Conservation (phyloP, 2,888 invertebrate genomes). For the Hecatera dysodea region DNA sequence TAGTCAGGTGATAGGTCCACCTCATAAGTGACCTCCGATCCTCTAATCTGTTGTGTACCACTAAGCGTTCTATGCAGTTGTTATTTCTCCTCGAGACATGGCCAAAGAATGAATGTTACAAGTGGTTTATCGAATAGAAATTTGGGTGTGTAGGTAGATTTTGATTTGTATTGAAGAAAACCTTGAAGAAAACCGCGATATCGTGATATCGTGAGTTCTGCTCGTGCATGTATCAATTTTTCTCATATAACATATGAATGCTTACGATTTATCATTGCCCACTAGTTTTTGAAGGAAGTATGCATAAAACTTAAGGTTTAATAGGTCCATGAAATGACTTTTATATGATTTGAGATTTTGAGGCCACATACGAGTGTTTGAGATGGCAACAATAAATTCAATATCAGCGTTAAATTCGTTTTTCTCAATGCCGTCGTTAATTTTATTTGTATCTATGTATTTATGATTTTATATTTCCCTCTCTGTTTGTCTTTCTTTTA, state of each 20-base stretch:
- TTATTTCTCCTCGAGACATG: too few relatives aligned
- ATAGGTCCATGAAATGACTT: constrained; percentile 2
- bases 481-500: too few relatives aligned
- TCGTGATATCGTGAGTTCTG: constrained; percentile 52
- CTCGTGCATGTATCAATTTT: constrained; percentile 47
- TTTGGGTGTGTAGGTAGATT: background rate
- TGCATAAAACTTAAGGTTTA: constrained; percentile 1
- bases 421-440: too few relatives aligned
- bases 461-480: too few relatives aligned
- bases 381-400: background rate
- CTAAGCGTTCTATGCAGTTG: too few relatives aligned
- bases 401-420: too few relatives aligned
- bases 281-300: constrained; percentile 30
- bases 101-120: background rate
- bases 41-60: too few relatives aligned
- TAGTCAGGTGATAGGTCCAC: too few relatives aligned
- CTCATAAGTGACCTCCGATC: too few relatives aligned
- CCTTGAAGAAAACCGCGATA: constrained; percentile 46
- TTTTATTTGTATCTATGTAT: too few relatives aligned
- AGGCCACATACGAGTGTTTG: background rate
- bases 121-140: background rate
- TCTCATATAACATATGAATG: constrained; percentile 33
- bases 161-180: constrained; percentile 21
- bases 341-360: background rate
- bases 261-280: constrained; percentile 35